Conservation (phyloP, 2,888 invertebrate species). For the Latheticus oryzae region DNA sequence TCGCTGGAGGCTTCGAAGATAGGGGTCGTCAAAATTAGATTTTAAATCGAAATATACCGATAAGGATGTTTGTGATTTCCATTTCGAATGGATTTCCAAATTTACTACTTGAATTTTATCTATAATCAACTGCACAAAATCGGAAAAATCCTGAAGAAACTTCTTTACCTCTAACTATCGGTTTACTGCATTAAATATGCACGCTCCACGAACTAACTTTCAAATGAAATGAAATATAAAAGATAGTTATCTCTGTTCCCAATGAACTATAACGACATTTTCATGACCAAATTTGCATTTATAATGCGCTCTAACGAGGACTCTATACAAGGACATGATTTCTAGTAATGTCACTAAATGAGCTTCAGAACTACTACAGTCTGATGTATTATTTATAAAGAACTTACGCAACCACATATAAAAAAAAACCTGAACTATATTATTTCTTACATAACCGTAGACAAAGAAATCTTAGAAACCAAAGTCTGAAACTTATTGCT, state of each 20-base stretch:
- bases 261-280: constrained; percentile 37
- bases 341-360: constrained; percentile 18
- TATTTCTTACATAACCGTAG: constrained; percentile 1
- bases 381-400: constrained; percentile 3
- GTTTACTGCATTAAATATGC: constrained; percentile 21
- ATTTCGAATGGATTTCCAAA: constrained; percentile 41
- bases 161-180: constrained; percentile 19
- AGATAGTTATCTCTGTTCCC: constrained; percentile 34
- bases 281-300: constrained; percentile 39
- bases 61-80: constrained; percentile 47
- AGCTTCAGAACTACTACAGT: constrained; percentile 4
- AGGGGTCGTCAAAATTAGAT: constrained; percentile 47
- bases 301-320: constrained; percentile 30
- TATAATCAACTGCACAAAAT: constrained; percentile 29
- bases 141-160: constrained; percentile 13
- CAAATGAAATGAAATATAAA: constrained; percentile 20
- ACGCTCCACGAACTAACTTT: constrained; percentile 6
- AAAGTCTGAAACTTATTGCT: constrained; percentile 14
- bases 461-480: not conserved
- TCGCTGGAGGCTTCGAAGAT: constrained; percentile 43
- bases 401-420: too few relatives aligned
- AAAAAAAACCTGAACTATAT: too few relatives aligned
- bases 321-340: constrained; percentile 16
- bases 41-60: constrained; percentile 47
- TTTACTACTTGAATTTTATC: constrained; percentile 28